Percentiles rank a stretch among this genome's conserved stretches.
phyloP scores from a whole-genome alignment of 2,113 vertebrate genomes.

The Ictalurus furcatus region DNA sequence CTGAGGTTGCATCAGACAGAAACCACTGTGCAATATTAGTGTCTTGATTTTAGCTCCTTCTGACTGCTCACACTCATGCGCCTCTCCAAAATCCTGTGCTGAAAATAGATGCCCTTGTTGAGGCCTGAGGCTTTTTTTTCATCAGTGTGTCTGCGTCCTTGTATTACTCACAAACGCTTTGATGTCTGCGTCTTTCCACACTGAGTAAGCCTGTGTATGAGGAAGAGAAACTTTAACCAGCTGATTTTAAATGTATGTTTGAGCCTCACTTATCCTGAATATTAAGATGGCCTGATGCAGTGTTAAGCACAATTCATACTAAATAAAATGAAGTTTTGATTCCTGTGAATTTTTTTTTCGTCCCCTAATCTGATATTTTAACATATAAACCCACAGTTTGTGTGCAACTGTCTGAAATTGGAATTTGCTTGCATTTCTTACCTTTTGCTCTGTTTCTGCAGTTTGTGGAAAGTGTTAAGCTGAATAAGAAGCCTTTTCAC shows the following conservation, averaged over 20 bases:
- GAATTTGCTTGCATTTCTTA: not conserved
- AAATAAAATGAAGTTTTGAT: not conserved
- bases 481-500: constrained; percentile 84
- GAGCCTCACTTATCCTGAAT: not conserved
- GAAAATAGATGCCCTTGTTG: constrained; percentile 39
- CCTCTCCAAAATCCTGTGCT: constrained; percentile 8
- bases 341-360: not conserved
- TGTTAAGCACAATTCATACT: not conserved
- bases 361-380: not conserved
- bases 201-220: constrained; percentile 5
- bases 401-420: not conserved
- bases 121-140: not conserved
- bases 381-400: not conserved
- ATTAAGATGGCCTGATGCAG: not conserved
- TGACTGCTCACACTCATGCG: not conserved
- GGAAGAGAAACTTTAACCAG: not conserved
- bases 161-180: not conserved
- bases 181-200: not conserved
- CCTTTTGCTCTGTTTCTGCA: constrained; percentile 46
- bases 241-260: not conserved
- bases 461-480: constrained; percentile 82
- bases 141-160: constrained; percentile 1
- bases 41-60: not conserved
- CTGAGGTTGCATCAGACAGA: not conserved
- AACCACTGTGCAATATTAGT: not conserved